Evolutionary conservation across 2,113 vertebrate genomes (phyloP).

Genomic region (Trachemys scripta): DNA sequence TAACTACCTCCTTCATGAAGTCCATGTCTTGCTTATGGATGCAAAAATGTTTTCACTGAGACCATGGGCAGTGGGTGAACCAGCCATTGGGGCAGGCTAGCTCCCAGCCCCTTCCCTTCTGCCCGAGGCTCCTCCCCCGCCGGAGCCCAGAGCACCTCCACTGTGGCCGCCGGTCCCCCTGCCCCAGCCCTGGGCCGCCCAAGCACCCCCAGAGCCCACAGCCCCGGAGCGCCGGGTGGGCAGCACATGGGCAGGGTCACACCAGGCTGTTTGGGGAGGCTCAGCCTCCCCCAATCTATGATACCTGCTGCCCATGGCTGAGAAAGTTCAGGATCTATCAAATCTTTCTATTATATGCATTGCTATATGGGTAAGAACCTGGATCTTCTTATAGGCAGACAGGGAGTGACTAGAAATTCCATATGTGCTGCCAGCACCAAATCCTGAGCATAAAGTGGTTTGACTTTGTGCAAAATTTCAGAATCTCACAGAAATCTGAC

Average conservation of each 20-base stretch:
- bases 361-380: background rate
- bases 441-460: background rate
- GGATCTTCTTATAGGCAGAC: background rate
- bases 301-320: background rate
- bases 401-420: background rate
- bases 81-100: too few relatives aligned
- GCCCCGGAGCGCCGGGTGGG: too few relatives aligned
- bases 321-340: background rate
- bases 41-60: background rate
- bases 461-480: background rate
- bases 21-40: background rate
- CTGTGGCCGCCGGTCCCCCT: rapidly evolving
- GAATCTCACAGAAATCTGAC: background rate
- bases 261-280: too few relatives aligned
- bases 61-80: too few relatives aligned
- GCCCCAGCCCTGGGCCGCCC: too few relatives aligned
- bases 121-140: too few relatives aligned
- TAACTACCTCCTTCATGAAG: background rate
- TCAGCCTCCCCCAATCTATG: too few relatives aligned
- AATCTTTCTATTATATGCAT: background rate
- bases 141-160: too few relatives aligned
- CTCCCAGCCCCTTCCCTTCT: too few relatives aligned
- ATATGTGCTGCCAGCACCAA: background rate
- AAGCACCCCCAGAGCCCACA: too few relatives aligned
- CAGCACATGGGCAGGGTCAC: too few relatives aligned